phyloP scores from a whole-genome alignment of 2,113 vertebrate genomes.

The Tachuris rubrigastra region DNA sequence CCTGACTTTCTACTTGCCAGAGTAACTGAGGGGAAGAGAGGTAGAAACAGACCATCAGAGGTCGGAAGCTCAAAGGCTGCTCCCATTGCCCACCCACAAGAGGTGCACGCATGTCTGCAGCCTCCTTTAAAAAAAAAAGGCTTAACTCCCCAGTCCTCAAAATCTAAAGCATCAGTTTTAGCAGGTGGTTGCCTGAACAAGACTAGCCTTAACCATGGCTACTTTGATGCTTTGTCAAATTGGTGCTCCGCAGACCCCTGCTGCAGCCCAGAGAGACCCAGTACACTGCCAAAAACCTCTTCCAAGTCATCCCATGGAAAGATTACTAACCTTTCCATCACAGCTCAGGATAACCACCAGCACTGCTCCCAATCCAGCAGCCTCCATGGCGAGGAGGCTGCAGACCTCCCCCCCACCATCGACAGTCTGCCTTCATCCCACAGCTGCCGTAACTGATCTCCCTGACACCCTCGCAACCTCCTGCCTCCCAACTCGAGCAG shows the following conservation, averaged over 20 bases:
- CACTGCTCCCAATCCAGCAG: accelerated
- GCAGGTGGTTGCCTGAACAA: accelerated
- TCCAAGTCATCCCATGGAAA: neutral
- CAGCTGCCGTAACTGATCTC: accelerated
- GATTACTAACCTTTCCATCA: neutral
- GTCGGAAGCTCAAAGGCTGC: neutral
- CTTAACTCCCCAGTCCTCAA: neutral
- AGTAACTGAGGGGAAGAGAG: accelerated
- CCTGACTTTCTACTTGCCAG: neutral
- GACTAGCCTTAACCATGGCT: accelerated
- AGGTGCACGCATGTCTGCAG: accelerated
- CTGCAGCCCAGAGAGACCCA: neutral
- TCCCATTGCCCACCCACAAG: neutral
- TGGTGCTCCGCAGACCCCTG: accelerated
- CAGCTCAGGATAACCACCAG: neutral
- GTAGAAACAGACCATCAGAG: accelerated
- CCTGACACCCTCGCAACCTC: accelerated
- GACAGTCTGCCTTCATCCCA: accelerated
- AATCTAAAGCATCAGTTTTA: accelerated
- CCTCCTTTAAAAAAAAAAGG: neutral
- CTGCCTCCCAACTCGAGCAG: neutral
- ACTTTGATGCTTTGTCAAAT: accelerated
- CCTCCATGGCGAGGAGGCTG: accelerated
- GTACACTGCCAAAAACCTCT: accelerated
- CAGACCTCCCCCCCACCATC: accelerated